Percentiles rank a stretch among this genome's conserved stretches.
Conservation (phyloP, 2,797 vertebrate species). For the Carcharodon carcharias region DNA sequence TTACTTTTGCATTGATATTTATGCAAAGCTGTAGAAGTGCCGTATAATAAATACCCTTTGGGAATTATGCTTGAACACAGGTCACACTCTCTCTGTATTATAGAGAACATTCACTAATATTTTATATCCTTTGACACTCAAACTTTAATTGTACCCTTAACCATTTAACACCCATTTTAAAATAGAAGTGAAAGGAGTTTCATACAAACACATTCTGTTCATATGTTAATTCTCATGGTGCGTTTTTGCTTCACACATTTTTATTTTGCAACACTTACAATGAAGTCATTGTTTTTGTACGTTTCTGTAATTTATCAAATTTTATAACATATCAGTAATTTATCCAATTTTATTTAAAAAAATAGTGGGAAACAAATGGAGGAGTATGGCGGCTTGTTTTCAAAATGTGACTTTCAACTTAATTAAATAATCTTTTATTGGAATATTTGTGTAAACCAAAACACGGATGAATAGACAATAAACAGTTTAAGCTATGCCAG, state of each 20-base stretch:
- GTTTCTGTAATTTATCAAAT: background rate
- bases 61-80: background rate
- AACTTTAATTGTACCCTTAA: background rate
- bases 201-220: background rate
- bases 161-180: background rate
- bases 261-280: background rate
- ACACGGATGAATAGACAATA: background rate
- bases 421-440: background rate
- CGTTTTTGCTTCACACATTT: background rate
- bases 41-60: background rate
- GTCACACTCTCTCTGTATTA: background rate
- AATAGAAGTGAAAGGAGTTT: background rate
- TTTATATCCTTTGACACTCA: background rate
- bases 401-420: background rate
- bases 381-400: background rate
- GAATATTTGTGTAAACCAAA: background rate
- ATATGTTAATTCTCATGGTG: background rate
- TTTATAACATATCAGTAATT: background rate
- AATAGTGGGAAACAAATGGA: background rate
- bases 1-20: background rate
- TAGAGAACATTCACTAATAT: too few species aligned
- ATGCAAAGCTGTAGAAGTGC: background rate
- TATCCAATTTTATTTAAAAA: background rate
- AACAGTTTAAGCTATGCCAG: background rate
- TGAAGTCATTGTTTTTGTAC: background rate